phyloP scores from a whole-genome alignment of 2,888 invertebrate genomes.

The Camponotus fellah region DNA sequence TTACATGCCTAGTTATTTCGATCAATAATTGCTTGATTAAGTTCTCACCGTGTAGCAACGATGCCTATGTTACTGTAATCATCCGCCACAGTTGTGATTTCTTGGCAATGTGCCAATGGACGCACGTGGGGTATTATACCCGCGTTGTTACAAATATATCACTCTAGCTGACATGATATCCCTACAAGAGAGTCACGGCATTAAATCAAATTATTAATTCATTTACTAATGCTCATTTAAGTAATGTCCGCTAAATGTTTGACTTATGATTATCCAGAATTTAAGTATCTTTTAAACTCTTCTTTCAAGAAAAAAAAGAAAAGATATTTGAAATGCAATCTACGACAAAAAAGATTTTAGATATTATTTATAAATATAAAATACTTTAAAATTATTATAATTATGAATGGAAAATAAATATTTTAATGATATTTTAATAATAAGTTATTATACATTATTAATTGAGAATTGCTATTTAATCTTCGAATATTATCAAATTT shows the following conservation, averaged over 20 bases:
- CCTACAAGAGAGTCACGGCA: background rate
- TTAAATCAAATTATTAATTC: conserved; percentile 47
- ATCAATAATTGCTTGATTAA: conserved; percentile 73
- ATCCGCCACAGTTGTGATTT: conserved; percentile 65
- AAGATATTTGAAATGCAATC: background rate
- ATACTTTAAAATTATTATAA: background rate
- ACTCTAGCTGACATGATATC: conserved; percentile 22
- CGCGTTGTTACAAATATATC: conserved; percentile 63
- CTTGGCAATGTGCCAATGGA: conserved; percentile 70
- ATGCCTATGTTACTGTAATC: conserved; percentile 69
- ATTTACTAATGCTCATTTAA: conserved; percentile 36
- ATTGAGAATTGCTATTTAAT: background rate
- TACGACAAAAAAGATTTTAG: background rate
- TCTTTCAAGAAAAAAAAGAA: background rate
- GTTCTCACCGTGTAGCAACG: conserved; percentile 59
- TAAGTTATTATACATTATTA: background rate
- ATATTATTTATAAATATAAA: background rate
- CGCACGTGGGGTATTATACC: conserved; percentile 53
- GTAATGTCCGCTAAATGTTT: background rate
- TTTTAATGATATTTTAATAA: conserved; percentile 18
- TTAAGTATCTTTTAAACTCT: background rate
- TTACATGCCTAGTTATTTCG: background rate
- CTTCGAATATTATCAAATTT: background rate
- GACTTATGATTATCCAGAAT: no score
- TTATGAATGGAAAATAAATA: background rate